Conservation (phyloP, 2,113 vertebrate genomes). For the Dolichotis patagonum region DNA sequence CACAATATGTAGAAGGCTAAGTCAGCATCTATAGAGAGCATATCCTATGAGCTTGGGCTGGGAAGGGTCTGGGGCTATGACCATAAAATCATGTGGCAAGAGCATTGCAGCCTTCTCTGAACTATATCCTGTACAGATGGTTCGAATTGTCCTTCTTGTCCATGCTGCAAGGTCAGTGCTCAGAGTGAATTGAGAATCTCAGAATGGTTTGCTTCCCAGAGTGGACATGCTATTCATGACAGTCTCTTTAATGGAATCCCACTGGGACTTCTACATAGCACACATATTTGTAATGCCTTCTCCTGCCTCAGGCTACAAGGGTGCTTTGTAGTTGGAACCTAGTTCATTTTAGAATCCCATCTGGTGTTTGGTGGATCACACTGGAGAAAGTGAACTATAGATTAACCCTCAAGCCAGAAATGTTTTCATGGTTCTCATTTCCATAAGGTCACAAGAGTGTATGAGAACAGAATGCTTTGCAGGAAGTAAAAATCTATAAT, state of each 20-base stretch:
- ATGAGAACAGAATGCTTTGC: slow-evolving; percentile 69
- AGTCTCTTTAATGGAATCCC: slow-evolving; percentile 65
- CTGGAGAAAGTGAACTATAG: slow-evolving; percentile 78
- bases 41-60: background rate
- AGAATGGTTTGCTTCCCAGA: slow-evolving; percentile 77
- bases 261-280: slow-evolving; percentile 76
- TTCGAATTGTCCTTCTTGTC: slow-evolving; percentile 73
- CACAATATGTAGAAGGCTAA: background rate
- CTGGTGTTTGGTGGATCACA: slow-evolving; percentile 72
- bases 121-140: slow-evolving; percentile 67
- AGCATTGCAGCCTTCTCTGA: background rate
- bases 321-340: slow-evolving; percentile 78
- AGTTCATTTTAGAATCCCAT: slow-evolving; percentile 75
- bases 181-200: slow-evolving; percentile 74
- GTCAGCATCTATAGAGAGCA: background rate
- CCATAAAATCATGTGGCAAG: background rate
- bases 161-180: slow-evolving; percentile 67
- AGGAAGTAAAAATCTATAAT: slow-evolving; percentile 65
- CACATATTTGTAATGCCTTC: slow-evolving; percentile 79
- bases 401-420: slow-evolving; percentile 78
- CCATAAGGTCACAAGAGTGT: slow-evolving; percentile 76
- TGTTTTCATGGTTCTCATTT: slow-evolving; percentile 79
- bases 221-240: slow-evolving; percentile 70
- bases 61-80: background rate
- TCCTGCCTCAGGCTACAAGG: slow-evolving; percentile 71